Base-by-base conservation (phyloP, 2,113 vertebrate species). In the Caloenas nicobarica region DNA sequence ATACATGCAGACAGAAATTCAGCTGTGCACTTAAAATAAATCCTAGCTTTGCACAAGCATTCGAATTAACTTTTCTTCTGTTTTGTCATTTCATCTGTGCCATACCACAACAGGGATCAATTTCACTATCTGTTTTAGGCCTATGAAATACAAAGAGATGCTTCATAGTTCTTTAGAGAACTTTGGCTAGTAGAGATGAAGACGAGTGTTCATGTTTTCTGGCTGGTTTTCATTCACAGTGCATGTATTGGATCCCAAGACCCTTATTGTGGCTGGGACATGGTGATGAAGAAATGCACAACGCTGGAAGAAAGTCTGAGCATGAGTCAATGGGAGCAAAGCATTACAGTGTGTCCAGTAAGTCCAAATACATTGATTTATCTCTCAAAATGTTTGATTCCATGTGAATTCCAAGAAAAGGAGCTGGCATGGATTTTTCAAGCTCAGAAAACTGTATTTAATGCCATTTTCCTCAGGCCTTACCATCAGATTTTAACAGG, bases 291-390 rank as follows among this genome's bases (percentile, higher is more conserved):
- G 98, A 99, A 99, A 74, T 99, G 99, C 82, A 99, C 99, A 15
- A 99, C 99, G 1, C 97, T 99, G 88, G 99, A 99, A 97, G 98
- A 99, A 91, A 99, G 99, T 80, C 97, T 99, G 89, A 98, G 98
- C 94, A 99, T 99, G 99, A 99, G 98, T 60, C 99, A 99, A 79
- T 99, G 99, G 99, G 99, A 99, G 82, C 99, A 99, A 96, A 99
- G 98, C 96, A 98, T 99, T 95, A 98, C 98, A 21, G 88, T 97
- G 82, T 99, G 99, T 88, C 99, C 99, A 33, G 99, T 99, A 98
- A 98, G 99, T 98, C 65, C 31, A 60, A 18, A 2, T 9, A 16
- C 10, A 33, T 81, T 83, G 1, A 34, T 34, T 93, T 66, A 21
- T 53, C 34, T 81, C 42, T 72, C 53, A 48, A 73, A 76, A 34